Base-by-base conservation (phyloP, 2,797 vertebrate genomes). In the Toxotes lorentzi region DNA sequence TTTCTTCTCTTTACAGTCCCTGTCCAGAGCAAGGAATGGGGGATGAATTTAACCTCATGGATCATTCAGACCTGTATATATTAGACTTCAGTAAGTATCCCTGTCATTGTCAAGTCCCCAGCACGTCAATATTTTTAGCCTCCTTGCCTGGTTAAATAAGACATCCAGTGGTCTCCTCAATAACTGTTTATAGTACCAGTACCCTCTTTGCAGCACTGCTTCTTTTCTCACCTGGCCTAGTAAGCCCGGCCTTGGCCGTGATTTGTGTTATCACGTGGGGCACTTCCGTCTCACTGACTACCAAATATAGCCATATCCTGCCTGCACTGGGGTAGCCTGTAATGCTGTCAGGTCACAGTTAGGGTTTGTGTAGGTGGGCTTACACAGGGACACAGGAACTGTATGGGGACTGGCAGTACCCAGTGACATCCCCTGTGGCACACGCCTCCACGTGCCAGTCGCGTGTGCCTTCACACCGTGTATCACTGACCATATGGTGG, bases 11-110 rank as follows among this genome's bases (percentile, higher is more conserved):
- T 89, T 63, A 45, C 93, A 99, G 98, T 92, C 98, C 98, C 0
- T 99, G 97, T 94, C 97, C 97, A 14, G 98, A 99, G 87, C 98
- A 99, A 93, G 97, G 97, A 89, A 97, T 99, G 94, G 98, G 98
- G 9, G 98, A 99, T 84, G 98, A 99, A 89, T 99, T 98, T 50
- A 98, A 99, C 94, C 95, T 99, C 88, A 99, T 99, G 97, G 98
- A 99, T 95, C 98, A 99, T 91, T 99, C 98, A 1, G 98, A 99
- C 91, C 95, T 99, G 90, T 99, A 99, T 93, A 97, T 99, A 92
- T 96, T 99, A 61, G 98, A 99, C 92, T 99, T 99, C 90, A 97
- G 98, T 99, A 95, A 95, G 98, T 98, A 87, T 72, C 56, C 8
- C 23, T 59, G 19, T 23, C 27, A 11, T 76, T 35, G 19, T 75